Base-by-base conservation (phyloP, 2,797 vertebrate species). In the Schizothorax lantsangensis region DNA sequence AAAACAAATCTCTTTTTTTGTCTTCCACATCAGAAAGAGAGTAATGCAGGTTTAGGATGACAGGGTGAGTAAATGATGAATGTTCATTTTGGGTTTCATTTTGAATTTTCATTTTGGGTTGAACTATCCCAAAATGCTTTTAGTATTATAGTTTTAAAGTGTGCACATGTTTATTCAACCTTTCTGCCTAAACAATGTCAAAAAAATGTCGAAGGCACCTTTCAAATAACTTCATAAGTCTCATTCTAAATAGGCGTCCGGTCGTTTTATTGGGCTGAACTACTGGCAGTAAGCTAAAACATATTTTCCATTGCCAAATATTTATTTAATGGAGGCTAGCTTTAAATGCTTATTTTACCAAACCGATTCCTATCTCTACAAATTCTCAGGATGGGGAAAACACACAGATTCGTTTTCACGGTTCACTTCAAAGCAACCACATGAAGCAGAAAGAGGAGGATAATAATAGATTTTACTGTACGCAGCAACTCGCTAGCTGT, bases 271-370 rank as follows among this genome's bases (percentile, higher is more conserved):
- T 77, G 75, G 49, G 84, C 88, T 80, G 88, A 89, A 71, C 84
- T 85, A 75, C 87, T 40, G 30, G 74, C 73, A 89, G 86, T 88
- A 86, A 64, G 83, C 85, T 69, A 81, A 81, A 88, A 89, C 68
- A 66, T 78, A 84, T 59, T 40, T 78, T 52, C 81, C 87, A 82
- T 91, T 80, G 30, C 78, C 17, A 83, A 62, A 57, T 57, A 89
- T 93, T 94, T 92, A 87, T 93, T 91, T 93, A 89, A 91, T 73
- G 7, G 88, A 89, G 45, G 80, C 54, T 36, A 64, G 79, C 49
- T 82, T 64, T 66, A 81, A 89, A 78, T 33, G 47, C 88, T 88
- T 89, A 89, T 90, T 93, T 90, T 86, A 89, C 89, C 81, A 57
- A 88, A 83, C 79, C 66, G 90, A 91, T 92, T 89, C 84, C 91